Evolutionary conservation across 2,113 vertebrate species (phyloP), one percentile per base, ranked within the genome.

Genomic region (Dromaius novaehollandiae): DNA sequence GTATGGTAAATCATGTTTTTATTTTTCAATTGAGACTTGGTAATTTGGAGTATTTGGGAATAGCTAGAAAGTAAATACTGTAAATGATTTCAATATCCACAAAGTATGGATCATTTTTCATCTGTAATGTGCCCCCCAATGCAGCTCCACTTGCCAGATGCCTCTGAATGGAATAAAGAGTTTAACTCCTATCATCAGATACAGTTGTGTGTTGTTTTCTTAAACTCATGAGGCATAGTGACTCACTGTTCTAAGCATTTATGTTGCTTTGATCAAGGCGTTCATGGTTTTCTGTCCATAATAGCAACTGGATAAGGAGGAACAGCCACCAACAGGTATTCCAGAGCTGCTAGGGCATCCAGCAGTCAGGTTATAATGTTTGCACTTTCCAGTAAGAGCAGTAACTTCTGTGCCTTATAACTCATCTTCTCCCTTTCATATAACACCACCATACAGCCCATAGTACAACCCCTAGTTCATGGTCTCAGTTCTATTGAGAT

Each of bases 61-160:
- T 98, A 98, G 97, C 95, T 98, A 98, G 98, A 96, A 98, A 97
- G 96, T 98, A 95, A 97, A 98, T 97, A 97, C 98, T 98, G 95
- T 98, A 98, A 98, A 97, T 98, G 97, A 98, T 95, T 98, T 98
- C 97, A 98, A 88, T 97, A 97, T 97, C 98, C 93, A 96, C 95
- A 95, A 96, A 96, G 95, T 97, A 98, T 97, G 98, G 97, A 98
- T 98, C 98, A 98, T 97, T 98, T 97, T 98, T 98, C 98, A 98
- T 98, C 98, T 98, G 97, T 98, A 98, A 99, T 98, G 98, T 99
- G 98, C 98, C 98, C 99, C 97, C 98, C 98, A 98, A 98, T 98
- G 99, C 99, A 98, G 98, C 99, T 99, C 98, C 98, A 98, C 98
- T 99, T 99, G 98, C 99, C 99, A 99, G 99, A 99, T 99, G 99